Conservation (phyloP, 2,888 invertebrate genomes). For the Serrognathus titanus region DNA sequence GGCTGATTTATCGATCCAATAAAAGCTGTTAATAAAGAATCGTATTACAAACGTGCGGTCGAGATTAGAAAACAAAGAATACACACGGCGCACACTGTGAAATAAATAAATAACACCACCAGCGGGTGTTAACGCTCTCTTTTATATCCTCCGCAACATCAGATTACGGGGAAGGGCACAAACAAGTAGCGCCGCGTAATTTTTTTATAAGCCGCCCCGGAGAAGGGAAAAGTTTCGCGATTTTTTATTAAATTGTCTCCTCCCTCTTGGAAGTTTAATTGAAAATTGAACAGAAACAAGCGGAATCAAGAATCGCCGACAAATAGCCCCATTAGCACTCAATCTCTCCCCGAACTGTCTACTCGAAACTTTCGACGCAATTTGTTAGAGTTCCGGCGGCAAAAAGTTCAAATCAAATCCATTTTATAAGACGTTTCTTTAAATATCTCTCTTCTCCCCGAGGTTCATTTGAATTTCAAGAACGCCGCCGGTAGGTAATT, state of each 20-base stretch:
- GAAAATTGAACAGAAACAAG: no score
- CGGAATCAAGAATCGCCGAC: constrained; percentile 11
- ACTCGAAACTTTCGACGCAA: constrained; percentile 35
- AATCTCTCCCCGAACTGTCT: constrained; percentile 30
- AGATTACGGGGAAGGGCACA: no score
- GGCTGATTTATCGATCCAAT: neutral
- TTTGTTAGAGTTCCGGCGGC: constrained; percentile 31
- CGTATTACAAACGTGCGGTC: neutral
- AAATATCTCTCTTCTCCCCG: constrained; percentile 27
- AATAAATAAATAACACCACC: no score
- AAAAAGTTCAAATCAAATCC: constrained; percentile 37
- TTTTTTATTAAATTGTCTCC: no score
- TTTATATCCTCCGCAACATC: no score
- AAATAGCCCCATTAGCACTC: constrained; percentile 38
- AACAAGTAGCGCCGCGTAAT: no score
- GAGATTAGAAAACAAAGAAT: neutral
- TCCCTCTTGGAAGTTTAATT: no score
- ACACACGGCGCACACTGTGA: no score
- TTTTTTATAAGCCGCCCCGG: no score
- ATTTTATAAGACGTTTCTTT: constrained; percentile 33
- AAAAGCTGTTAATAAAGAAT: neutral
- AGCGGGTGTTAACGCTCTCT: no score
- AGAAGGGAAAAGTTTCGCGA: no score
- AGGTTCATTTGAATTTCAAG: constrained; percentile 33
- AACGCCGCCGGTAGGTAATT: constrained; percentile 31